Evolutionary conservation across 2,888 invertebrate genomes (phyloP).

Genomic region (Parascotia fuliginaria): DNA sequence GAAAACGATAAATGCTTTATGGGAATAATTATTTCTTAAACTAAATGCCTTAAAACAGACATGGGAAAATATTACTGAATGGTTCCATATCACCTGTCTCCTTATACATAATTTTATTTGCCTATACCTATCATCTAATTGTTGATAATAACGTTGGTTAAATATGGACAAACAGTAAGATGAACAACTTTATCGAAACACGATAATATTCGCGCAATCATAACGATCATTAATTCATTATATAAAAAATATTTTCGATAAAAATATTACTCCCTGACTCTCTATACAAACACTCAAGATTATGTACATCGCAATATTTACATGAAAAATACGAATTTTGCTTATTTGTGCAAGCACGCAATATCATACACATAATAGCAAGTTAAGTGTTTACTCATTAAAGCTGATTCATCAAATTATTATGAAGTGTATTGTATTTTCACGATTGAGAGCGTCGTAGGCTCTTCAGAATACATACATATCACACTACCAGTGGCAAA

Average conservation of each 20-base stretch:
- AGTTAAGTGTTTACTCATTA: conserved; percentile 17
- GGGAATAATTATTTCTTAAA: conserved; percentile 54
- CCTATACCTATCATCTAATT: conserved; percentile 31
- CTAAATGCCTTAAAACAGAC: conserved; percentile 51
- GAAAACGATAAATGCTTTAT: conserved; percentile 53
- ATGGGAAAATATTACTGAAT: conserved; percentile 58
- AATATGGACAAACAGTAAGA: conserved; percentile 35
- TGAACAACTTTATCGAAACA: conserved; percentile 35
- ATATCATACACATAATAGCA: conserved; percentile 19
- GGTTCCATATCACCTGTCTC: conserved; percentile 59
- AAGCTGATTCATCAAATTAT: conserved; percentile 33
- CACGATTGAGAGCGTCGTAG: conserved; percentile 2
- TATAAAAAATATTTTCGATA: conserved; percentile 75
- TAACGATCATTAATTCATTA: conserved; percentile 49
- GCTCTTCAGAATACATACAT: conserved; percentile 15
- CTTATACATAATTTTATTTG: conserved; percentile 24
- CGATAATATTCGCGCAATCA: conserved; percentile 30
- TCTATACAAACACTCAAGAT: conserved; percentile 71
- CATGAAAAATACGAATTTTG: conserved; percentile 47
- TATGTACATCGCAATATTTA: conserved; percentile 73
- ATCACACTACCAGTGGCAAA: neutral
- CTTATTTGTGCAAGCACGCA: conserved; percentile 51
- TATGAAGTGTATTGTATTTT: conserved; percentile 16
- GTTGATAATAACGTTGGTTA: conserved; percentile 25
- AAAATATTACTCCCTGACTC: conserved; percentile 73